Conservation (phyloP, 2,888 invertebrate genomes). For the Caradrina kadenii region DNA sequence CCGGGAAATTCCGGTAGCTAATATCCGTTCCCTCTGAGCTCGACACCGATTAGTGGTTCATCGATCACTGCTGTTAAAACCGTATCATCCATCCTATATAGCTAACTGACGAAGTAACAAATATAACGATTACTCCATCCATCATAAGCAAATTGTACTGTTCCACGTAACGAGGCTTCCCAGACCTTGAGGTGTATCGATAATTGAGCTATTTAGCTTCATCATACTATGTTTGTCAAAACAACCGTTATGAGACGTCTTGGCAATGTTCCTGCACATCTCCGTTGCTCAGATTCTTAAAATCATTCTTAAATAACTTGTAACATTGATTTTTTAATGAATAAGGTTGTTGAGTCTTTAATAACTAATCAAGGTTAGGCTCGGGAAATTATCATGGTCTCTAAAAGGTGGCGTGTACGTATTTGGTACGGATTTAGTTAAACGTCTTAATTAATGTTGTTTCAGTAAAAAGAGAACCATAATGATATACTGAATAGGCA, state of each 20-base stretch:
- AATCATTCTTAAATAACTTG: constrained; percentile 31
- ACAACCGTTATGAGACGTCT: constrained; percentile 43
- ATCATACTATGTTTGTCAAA: constrained; percentile 38
- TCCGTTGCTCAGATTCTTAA: constrained; percentile 23
- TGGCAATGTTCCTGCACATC: constrained; percentile 51
- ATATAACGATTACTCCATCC: constrained; percentile 47
- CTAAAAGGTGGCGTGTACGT: constrained; percentile 12
- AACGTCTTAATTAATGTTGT: constrained; percentile 15
- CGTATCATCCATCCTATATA: constrained; percentile 50
- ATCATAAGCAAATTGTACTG: constrained; percentile 48
- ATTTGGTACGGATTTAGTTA: constrained; percentile 9
- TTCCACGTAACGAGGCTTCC: constrained; percentile 41
- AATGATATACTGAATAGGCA: constrained; percentile 23
- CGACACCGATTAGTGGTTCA: constrained; percentile 47
- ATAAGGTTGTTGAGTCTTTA: constrained; percentile 7
- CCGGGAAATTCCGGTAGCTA: constrained; percentile 29
- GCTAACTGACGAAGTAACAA: constrained; percentile 51
- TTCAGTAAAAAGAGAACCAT: constrained; percentile 20
- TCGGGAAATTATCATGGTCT: constrained; percentile 12
- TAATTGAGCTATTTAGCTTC: constrained; percentile 56
- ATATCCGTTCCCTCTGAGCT: constrained; percentile 21
- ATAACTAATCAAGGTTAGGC: constrained; percentile 21
- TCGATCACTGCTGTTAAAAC: constrained; percentile 50
- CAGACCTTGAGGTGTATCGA: constrained; percentile 52
- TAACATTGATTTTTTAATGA: constrained; percentile 5